Percentiles rank a stretch among this genome's conserved stretches.
Evolutionary conservation across 2,888 invertebrate species (phyloP).

Genomic region (Trissolcus japonicus): DNA sequence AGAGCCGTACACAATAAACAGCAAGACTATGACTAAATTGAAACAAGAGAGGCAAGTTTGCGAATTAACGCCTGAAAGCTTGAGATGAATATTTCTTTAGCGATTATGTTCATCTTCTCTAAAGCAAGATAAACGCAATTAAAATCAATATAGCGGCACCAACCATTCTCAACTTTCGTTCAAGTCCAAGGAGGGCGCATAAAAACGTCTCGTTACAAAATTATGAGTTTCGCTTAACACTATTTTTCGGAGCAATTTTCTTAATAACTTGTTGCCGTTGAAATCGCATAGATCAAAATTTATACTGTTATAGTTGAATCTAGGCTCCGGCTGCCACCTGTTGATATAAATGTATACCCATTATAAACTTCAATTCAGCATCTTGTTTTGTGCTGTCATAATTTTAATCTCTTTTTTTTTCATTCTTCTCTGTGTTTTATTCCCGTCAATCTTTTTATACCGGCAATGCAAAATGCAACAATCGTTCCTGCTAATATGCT

Average conservation of each 20-base stretch:
- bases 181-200: too few relatives aligned
- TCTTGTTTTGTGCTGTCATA: conserved; percentile 12
- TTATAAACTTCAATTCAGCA: conserved; percentile 23
- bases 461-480: too few relatives aligned
- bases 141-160: too few relatives aligned
- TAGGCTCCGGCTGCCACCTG: conserved; percentile 42
- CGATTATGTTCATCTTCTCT: too few relatives aligned
- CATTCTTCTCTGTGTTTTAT: too few relatives aligned
- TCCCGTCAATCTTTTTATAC: too few relatives aligned
- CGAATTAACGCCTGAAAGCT: neutral
- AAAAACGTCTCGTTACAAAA: too few relatives aligned
- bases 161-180: too few relatives aligned
- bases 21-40: neutral
- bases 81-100: too few relatives aligned
- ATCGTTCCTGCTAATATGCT: too few relatives aligned
- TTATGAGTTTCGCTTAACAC: too few relatives aligned
- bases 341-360: conserved; percentile 41
- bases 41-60: neutral
- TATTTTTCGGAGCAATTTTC: conserved; percentile 5
- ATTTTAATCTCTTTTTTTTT: neutral
- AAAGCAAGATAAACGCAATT: too few relatives aligned
- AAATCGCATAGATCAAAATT: conserved; percentile 32
- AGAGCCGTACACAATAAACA: neutral
- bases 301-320: conserved; percentile 35
- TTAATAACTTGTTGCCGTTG: conserved; percentile 40